These are phyloP conservation scores for Tapera naevia DNA, from an alignment of 2,797 vertebrate species.

Conservation along the genomic window DNA sequence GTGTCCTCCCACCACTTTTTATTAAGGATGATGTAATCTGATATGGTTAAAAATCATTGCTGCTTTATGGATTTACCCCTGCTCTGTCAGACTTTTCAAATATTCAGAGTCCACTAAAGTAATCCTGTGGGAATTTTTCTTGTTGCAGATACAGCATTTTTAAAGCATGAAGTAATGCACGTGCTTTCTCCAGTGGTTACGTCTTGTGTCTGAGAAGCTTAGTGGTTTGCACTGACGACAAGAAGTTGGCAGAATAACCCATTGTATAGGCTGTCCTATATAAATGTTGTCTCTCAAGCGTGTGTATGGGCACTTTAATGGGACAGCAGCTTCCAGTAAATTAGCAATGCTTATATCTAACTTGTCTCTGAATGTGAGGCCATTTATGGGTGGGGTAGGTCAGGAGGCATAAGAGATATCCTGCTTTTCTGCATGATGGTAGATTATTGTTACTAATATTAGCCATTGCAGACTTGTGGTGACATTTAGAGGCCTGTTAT, in stretches of 20 bases:
- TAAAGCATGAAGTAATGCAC: background rate
- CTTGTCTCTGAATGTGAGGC: background rate
- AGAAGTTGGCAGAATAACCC: background rate
- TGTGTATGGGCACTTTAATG: background rate
- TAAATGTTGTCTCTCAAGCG: background rate
- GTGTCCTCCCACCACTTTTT: background rate
- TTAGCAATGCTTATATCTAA: background rate
- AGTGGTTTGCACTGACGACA: background rate
- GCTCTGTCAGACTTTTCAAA: background rate
- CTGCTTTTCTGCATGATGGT: background rate
- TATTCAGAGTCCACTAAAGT: background rate
- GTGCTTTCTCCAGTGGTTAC: background rate
- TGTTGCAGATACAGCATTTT: slow-evolving; percentile 17
- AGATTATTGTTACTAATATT: background rate
- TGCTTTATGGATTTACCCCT: background rate
- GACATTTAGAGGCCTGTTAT: background rate
- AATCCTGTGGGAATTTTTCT: background rate
- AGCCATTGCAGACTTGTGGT: background rate
- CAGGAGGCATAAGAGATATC: background rate
- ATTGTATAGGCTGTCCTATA: background rate
- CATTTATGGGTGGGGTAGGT: background rate
- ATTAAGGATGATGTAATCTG: background rate
- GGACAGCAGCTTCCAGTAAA: background rate
- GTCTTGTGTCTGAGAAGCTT: slow-evolving; percentile 14
- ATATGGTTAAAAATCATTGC: background rate